phyloP scores from a whole-genome alignment of 2,797 vertebrate species.

The Cephalopachus bancanus region DNA sequence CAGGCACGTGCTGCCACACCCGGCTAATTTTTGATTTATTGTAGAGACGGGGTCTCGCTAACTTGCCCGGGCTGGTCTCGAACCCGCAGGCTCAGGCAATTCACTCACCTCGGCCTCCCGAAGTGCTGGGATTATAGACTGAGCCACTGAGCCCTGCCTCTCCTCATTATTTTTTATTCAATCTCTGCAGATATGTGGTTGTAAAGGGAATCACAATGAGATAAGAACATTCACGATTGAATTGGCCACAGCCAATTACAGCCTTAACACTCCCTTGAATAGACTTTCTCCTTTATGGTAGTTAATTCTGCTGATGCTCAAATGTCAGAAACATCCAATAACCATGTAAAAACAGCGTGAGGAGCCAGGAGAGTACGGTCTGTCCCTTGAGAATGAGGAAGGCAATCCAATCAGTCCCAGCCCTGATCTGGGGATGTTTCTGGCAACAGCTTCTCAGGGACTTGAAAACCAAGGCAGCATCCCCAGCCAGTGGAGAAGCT shows the following conservation, averaged over 20 bases:
- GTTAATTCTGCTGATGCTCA: neutral
- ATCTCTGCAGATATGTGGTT: neutral
- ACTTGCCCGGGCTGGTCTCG: neutral
- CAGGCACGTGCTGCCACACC: neutral
- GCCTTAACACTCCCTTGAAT: neutral
- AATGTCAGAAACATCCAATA: neutral
- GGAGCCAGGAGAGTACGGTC: neutral
- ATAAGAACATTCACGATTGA: neutral
- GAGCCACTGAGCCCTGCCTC: neutral
- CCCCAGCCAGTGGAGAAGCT: neutral
- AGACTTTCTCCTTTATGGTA: neutral
- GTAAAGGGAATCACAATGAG: neutral
- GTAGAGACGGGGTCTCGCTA: neutral
- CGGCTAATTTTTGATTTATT: neutral
- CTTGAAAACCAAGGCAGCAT: neutral
- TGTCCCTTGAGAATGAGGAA: neutral
- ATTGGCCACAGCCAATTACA: neutral
- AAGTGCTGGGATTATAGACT: neutral
- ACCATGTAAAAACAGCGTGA: neutral
- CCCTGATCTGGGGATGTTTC: neutral
- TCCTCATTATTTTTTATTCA: neutral
- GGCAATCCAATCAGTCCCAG: fast-evolving
- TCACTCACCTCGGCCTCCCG: neutral
- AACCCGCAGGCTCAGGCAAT: neutral
- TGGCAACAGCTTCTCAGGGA: neutral